phyloP scores from a whole-genome alignment of 1,140 invertebrate species.

The Ctenoplectra terminalis region DNA sequence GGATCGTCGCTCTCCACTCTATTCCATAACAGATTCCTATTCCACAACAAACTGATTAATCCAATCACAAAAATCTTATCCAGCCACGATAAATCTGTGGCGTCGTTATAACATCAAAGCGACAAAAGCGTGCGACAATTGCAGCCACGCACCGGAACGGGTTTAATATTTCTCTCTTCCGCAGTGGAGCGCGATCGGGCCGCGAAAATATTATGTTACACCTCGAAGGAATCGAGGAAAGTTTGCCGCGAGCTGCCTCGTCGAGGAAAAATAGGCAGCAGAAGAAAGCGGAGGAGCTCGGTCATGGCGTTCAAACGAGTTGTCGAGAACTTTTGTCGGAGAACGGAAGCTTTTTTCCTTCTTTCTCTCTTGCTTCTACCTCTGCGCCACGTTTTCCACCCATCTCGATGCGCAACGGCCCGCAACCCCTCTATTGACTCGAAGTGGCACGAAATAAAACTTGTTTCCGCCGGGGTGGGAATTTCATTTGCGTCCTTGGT shows the following conservation, averaged over 20 bases:
- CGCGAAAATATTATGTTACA: conserved; percentile 68
- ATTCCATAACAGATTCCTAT: too few species aligned
- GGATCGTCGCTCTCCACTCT: too few species aligned
- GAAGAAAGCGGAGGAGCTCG: conserved; percentile 48
- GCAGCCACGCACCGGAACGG: too few species aligned
- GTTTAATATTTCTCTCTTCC: background rate
- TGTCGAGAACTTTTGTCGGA: conserved; percentile 66
- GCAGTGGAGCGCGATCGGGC: conserved; percentile 15
- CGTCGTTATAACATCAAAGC: too few species aligned
- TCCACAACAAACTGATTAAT: too few species aligned
- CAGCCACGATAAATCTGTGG: too few species aligned
- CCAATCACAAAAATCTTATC: too few species aligned
- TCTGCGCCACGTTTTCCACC: background rate
- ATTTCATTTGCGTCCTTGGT: conserved; percentile 67
- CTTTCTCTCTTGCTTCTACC: background rate
- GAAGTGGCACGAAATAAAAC: conserved; percentile 68
- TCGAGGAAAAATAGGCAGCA: conserved; percentile 53
- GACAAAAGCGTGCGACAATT: too few species aligned
- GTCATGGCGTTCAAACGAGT: conserved; percentile 70
- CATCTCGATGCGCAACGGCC: conserved; percentile 46
- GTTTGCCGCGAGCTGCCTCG: conserved; percentile 50
- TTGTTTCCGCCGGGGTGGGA: conserved; percentile 63
- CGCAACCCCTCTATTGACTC: conserved; percentile 53
- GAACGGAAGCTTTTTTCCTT: conserved; percentile 64
- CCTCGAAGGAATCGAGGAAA: conserved; percentile 57